A percentile compares a stretch with the other conserved stretches of the same genome.
Conservation (phyloP, 2,797 vertebrate genomes). For the Kryptopterus vitreolus region DNA sequence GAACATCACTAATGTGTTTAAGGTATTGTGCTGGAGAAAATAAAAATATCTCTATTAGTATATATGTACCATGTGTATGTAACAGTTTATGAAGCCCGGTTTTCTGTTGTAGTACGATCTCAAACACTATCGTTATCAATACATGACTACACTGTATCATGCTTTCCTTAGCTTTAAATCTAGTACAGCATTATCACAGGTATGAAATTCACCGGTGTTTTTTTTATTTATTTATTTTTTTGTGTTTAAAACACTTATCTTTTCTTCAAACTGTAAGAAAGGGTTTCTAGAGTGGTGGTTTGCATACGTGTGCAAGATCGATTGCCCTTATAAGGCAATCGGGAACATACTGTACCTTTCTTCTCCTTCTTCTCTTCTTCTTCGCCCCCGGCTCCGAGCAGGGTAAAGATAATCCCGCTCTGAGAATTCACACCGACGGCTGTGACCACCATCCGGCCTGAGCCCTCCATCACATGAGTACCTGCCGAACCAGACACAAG, state of each 20-base stretch:
- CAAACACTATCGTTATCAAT: background rate
- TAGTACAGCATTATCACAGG: background rate
- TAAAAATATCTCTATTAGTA: background rate
- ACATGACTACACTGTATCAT: background rate
- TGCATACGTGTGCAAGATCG: background rate
- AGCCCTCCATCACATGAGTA: conserved; percentile 99
- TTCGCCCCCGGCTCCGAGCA: conserved; percentile 87
- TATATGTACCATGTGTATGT: background rate
- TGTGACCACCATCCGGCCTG: conserved; percentile 93
- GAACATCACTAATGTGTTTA: background rate
- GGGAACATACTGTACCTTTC: conserved; percentile 80
- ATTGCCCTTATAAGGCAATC: background rate
- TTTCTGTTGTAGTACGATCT: background rate
- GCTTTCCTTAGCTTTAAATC: background rate
- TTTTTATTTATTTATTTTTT: background rate
- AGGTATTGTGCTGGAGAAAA: background rate
- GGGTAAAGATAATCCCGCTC: conserved; percentile 97
- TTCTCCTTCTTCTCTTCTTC: conserved; percentile 98
- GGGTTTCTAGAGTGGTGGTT: background rate
- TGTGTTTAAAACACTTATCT: background rate
- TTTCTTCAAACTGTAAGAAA: background rate
- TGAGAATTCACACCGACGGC: conserved; percentile 98
- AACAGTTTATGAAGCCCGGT: background rate
- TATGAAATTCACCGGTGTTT: background rate
- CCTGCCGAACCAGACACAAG: conserved; percentile 69